phyloP scores from a whole-genome alignment of 2,797 vertebrate species.

The Varecia variegata region DNA sequence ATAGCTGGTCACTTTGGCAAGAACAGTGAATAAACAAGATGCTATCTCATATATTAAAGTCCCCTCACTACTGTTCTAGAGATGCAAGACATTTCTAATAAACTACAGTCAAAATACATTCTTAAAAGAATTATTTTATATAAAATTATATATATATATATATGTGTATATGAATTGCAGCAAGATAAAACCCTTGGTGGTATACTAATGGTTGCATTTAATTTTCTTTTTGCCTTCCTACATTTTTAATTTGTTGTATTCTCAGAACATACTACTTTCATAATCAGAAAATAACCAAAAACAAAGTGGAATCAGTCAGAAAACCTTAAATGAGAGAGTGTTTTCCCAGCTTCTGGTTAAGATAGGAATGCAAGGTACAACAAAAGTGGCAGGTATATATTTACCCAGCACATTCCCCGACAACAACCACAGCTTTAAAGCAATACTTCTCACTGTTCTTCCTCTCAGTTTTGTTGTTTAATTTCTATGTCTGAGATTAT shows the following conservation, averaged over 20 bases:
- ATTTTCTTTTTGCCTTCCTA: conserved; percentile 64
- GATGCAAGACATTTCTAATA: neutral
- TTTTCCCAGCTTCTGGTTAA: conserved; percentile 81
- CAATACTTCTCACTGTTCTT: conserved; percentile 45
- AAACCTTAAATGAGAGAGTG: conserved; percentile 79
- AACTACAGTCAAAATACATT: neutral
- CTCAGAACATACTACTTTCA: neutral
- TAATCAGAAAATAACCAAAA: conserved; percentile 61
- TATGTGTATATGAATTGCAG: neutral
- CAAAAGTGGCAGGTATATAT: conserved; percentile 74
- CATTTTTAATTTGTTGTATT: neutral
- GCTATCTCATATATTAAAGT: neutral
- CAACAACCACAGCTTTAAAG: conserved; percentile 44
- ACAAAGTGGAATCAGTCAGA: conserved; percentile 70
- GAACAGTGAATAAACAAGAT: neutral
- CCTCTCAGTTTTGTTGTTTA: neutral
- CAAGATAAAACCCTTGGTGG: neutral
- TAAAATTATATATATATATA: neutral
- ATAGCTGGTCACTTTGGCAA: neutral
- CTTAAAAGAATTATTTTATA: neutral
- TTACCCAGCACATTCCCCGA: conserved; percentile 77
- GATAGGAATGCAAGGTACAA: conserved; percentile 80
- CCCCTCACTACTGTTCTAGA: neutral
- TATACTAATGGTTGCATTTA: neutral
- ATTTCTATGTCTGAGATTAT: neutral